Base-by-base conservation (phyloP, 2,797 vertebrate genomes). In the Notolabrus celidotus region DNA sequence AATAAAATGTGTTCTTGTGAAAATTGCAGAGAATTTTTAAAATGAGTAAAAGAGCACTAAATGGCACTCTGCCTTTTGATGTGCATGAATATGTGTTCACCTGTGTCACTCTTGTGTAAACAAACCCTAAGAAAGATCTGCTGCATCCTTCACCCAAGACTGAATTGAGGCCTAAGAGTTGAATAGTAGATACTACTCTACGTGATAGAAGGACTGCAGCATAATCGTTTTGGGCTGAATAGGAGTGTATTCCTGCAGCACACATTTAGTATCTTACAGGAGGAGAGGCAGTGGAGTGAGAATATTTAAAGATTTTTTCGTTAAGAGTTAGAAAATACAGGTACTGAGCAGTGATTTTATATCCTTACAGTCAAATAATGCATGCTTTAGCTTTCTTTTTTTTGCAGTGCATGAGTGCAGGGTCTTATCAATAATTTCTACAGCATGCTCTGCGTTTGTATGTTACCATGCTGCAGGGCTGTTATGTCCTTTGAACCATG, bases 221-320 rank as follows among this genome's bases (percentile, higher is more conserved):
- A 31, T 10, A 47, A 33, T 12, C 15, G n/a, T 43, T 54, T 45
- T 31, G 42, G 16, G 38, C 17, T 22, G 7, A 71, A 16, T 11
- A 47, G 5, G 22, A 7, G 5, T 7, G 7, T 10, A 11, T 25
- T 53, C n/a, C 45, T 53, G 42, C 31, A 29, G 7, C 23, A 3
- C 36, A 51, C 8, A 27, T 20, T 22, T 14, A 6, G 20, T 39
- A 31, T 2, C 39, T 25, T 50, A 36, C 36, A 71, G 15, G 12
- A 49, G 17, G 6, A 25, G 10, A 39, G 59, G 14, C 10, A 22
- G 20, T n/a, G 19, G 10, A 17, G 3, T 16, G 31, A 51, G 2
- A 52, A 45, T 19, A 55, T n/a, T n/a, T 31, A 22, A 17, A 29
- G 16, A 29, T 52, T 23, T 39, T 67, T 19, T 51, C 39, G 19